Base-by-base conservation (phyloP, 2,113 vertebrate genomes). In the Melanerpes aurifrons region DNA sequence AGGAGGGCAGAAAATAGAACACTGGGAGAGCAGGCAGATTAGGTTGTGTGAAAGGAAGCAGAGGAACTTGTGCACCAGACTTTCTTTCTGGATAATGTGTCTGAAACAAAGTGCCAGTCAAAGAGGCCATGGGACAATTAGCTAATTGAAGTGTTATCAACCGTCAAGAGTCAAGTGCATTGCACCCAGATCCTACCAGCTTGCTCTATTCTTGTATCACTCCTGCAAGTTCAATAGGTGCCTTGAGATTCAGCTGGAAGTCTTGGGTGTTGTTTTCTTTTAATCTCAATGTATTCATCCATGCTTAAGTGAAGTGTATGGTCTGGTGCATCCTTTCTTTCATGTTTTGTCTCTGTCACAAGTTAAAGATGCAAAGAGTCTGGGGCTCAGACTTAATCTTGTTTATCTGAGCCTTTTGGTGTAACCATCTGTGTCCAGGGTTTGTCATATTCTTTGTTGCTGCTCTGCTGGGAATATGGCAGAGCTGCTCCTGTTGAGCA, bases 391-490 rank as follows among this genome's bases (percentile, higher is more conserved):
- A 73, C 45, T 82, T 61, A 31, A 45, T 68, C 62, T 89, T 91
- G 31, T 80, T 86, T 94, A 58, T 88, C 82, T 90, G 35, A 25
- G 16, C 87, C 25, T 86, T 85, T 82, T 84, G 24, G 57, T 82
- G 54, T 57, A 92, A 71, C 24, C 22, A 76, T 79, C 72, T 93
- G 59, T 94, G 56, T 86, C 72, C 40, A 66, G 82, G 37, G 28
- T 67, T 93, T 93, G 40, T 62, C 45, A 32, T 58, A 57, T 54
- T 76, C 31, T 85, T 82, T 88, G 32, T 32, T 86, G 48, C 21
- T 69, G 11, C 58, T 88, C 24, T 61, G 7, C 43, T 31, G 68
- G 45, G 48, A 69, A 69, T 85, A 43, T 64, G 48, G 17, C 13
- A 12, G 25, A 19, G 12, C 76, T 87, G 87, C 50, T 87, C 69